These are phyloP conservation scores for Calameuta idolon DNA, from an alignment of 2,888 invertebrate genomes.

Conservation along the genomic window DNA sequence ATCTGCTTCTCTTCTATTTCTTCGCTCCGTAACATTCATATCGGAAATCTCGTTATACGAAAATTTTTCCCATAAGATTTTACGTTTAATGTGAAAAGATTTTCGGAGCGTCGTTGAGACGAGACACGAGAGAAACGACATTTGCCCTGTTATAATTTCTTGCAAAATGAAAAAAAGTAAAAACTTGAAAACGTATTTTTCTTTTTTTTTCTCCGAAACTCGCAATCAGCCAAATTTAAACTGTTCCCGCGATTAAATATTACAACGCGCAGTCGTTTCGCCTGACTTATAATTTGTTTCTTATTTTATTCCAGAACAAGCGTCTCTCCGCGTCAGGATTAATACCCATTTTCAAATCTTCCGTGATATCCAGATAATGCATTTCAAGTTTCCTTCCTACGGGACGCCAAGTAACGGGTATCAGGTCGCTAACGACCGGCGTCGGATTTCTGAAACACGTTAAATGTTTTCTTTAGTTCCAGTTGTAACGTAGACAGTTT, in stretches of 20 bases:
- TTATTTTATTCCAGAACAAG: constrained; percentile 21
- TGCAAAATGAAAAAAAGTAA: background rate
- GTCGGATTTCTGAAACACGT: constrained; percentile 52
- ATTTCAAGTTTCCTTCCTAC: constrained; percentile 33
- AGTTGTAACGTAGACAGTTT: background rate
- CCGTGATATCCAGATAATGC: constrained; percentile 47
- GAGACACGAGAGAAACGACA: background rate
- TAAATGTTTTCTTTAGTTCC: background rate
- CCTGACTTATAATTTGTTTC: constrained; percentile 34
- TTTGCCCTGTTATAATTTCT: background rate
- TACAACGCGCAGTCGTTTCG: background rate
- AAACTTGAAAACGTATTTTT: background rate
- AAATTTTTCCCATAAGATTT: background rate
- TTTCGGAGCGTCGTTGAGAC: background rate
- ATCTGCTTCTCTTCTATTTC: background rate
- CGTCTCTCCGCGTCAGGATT: constrained; percentile 27
- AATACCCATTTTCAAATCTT: constrained; percentile 41
- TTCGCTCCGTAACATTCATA: background rate
- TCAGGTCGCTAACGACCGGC: constrained; percentile 35
- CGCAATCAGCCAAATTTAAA: background rate
- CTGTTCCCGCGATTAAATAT: background rate
- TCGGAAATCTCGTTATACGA: background rate
- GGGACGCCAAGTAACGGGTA: constrained; percentile 51
- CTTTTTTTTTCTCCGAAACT: background rate
- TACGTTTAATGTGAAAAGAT: background rate